A percentile compares a stretch with the other conserved stretches of the same genome.
phyloP scores from a whole-genome alignment of 2,797 vertebrate species.

The Microhierax caerulescens region DNA sequence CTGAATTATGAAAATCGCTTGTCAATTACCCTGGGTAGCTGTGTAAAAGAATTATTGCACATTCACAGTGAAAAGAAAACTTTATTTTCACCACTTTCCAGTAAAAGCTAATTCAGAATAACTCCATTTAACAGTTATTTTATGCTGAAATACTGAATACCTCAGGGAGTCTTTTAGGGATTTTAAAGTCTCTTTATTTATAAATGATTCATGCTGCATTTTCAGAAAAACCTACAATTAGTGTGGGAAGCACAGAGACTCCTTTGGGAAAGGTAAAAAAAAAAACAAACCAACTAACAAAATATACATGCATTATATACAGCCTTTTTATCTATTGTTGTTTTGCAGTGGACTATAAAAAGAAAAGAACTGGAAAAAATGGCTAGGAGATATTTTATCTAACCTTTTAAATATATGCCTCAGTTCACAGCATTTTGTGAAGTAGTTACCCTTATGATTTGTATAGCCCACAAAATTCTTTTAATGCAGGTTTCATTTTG shows the following conservation, averaged over 20 bases:
- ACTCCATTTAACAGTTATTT: slow-evolving; percentile 87
- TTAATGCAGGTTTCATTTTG: slow-evolving; percentile 28
- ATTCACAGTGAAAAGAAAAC: slow-evolving; percentile 80
- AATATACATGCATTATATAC: slow-evolving; percentile 70
- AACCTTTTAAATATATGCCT: slow-evolving; percentile 68
- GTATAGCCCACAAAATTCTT: slow-evolving; percentile 60
- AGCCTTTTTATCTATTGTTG: slow-evolving; percentile 70
- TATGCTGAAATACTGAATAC: slow-evolving; percentile 84
- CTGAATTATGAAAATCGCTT: slow-evolving; percentile 80
- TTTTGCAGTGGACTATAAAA: slow-evolving; percentile 71
- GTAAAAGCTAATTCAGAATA: slow-evolving; percentile 87
- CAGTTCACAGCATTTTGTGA: slow-evolving; percentile 57
- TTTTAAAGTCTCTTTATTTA: slow-evolving; percentile 89
- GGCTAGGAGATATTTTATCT: slow-evolving; percentile 61
- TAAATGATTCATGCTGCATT: slow-evolving; percentile 88
- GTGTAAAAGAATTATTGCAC: slow-evolving; percentile 81
- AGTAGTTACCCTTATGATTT: slow-evolving; percentile 42
- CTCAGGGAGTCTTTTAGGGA: slow-evolving; percentile 84
- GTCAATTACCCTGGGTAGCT: slow-evolving; percentile 79
- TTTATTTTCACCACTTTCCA: slow-evolving; percentile 84
- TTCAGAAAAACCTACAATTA: slow-evolving; percentile 89
- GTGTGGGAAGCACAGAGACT: slow-evolving; percentile 84
- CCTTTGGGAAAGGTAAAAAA: slow-evolving; percentile 80
- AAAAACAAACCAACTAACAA: slow-evolving; percentile 53
- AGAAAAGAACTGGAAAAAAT: slow-evolving; percentile 59